Evolutionary conservation across 2,797 vertebrate genomes (phyloP).

Genomic region (Tangara arthus): DNA sequence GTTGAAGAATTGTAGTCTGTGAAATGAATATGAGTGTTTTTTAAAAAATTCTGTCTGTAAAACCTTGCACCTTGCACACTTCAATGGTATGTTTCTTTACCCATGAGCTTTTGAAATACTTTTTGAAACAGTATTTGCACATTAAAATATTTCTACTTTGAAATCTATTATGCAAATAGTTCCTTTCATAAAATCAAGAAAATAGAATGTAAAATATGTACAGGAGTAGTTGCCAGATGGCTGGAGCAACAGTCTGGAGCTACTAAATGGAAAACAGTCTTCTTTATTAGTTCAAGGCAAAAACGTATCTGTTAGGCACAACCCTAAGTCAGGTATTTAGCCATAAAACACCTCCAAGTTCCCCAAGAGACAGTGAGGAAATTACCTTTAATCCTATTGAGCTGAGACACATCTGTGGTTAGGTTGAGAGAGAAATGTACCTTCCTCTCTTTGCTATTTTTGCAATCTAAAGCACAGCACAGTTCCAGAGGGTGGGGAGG

Average conservation of each 20-base stretch:
- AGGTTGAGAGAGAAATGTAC: neutral
- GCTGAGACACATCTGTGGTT: neutral
- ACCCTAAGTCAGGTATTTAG: neutral
- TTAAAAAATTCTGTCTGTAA: neutral
- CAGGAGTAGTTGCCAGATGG: neutral
- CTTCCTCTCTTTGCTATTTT: neutral
- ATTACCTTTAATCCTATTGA: neutral
- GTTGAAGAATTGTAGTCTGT: neutral
- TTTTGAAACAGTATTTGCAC: neutral
- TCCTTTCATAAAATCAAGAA: slow-evolving; percentile 40
- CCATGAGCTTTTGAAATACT: neutral
- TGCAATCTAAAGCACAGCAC: neutral
- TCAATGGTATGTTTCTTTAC: neutral
- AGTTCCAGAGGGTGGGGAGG: neutral
- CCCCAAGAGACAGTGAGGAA: neutral
- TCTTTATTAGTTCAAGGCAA: neutral
- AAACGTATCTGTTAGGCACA: neutral
- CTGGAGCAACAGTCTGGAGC: neutral
- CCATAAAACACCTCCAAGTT: neutral
- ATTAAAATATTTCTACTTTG: neutral
- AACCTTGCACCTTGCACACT: neutral
- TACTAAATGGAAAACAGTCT: slow-evolving; percentile 17
- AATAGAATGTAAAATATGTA: slow-evolving; percentile 39
- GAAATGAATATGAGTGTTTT: neutral
- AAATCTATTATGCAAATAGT: slow-evolving; percentile 12